Conservation (phyloP, 2,113 vertebrate species). For the Illadopsis cleaveri region DNA sequence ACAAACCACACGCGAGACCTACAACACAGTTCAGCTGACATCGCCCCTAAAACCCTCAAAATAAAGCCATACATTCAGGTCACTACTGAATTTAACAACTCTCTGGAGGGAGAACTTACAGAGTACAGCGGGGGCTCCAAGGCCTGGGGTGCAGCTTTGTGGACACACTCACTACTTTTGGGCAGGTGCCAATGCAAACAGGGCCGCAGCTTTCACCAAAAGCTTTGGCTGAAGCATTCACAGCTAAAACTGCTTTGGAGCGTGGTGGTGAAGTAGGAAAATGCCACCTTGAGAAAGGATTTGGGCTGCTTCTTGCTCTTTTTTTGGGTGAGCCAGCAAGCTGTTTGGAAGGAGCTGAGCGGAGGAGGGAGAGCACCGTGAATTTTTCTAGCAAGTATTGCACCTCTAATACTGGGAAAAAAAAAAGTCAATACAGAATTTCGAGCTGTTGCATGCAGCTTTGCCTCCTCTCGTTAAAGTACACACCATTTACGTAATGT, state of each 20-base stretch:
- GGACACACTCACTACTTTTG: conserved; percentile 34
- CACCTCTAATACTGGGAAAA: conserved; percentile 84
- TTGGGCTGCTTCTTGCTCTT: neutral
- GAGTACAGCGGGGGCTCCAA: conserved; percentile 60
- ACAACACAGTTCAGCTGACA: conserved; percentile 72
- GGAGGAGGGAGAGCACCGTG: conserved; percentile 61
- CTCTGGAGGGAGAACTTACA: conserved; percentile 73
- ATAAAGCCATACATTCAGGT: conserved; percentile 73
- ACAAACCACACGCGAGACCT: conserved; percentile 69
- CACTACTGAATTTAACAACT: conserved; percentile 60
- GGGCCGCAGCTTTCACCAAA: neutral
- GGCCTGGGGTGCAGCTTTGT: conserved; percentile 77
- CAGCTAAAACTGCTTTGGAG: neutral
- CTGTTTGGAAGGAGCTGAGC: neutral
- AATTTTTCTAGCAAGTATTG: conserved; percentile 80
- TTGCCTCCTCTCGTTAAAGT: conserved; percentile 59
- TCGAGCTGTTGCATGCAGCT: conserved; percentile 84
- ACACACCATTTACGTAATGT: conserved; percentile 75
- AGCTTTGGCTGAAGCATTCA: neutral
- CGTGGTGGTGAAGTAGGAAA: neutral
- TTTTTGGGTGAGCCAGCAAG: neutral
- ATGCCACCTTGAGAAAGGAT: neutral
- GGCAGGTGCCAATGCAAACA: neutral
- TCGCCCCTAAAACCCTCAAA: conserved; percentile 56
- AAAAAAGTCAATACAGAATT: conserved; percentile 75